Evolutionary conservation across 2,888 invertebrate genomes (phyloP).

Genomic region (Phania funesta): DNA sequence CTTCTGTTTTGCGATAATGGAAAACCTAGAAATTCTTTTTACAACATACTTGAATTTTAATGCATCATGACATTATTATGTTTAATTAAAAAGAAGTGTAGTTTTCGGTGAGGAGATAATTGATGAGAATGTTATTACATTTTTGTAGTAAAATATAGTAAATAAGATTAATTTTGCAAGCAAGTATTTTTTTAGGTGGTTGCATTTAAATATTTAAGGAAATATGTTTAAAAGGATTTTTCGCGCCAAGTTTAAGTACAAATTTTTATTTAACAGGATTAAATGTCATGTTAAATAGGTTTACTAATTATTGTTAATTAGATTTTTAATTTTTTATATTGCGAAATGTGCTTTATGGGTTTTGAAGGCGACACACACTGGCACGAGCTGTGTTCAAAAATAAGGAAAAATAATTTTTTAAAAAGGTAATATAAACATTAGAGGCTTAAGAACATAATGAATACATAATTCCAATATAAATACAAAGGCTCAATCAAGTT

Average conservation of each 20-base stretch:
- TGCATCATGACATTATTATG: conserved; percentile 50
- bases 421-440: no score
- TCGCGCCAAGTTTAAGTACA: background rate
- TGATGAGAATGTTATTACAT: conserved; percentile 42
- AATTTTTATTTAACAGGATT: background rate
- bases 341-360: no score
- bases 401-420: no score
- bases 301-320: no score
- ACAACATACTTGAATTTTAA: conserved; percentile 49
- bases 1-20: background rate
- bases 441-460: no score
- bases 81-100: conserved; percentile 46
- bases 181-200: conserved; percentile 1
- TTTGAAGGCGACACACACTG: no score
- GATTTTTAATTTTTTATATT: no score
- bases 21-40: conserved; percentile 41
- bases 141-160: conserved; percentile 25
- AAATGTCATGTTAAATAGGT: no score
- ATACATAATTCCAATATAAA: no score
- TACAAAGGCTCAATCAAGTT: no score
- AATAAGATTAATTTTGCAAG: background rate
- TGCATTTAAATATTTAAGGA: background rate
- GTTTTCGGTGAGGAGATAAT: conserved; percentile 8
- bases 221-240: background rate
- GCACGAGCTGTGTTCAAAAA: no score